Evolutionary conservation across 2,113 vertebrate genomes (phyloP).

Genomic region (Meles meles): DNA sequence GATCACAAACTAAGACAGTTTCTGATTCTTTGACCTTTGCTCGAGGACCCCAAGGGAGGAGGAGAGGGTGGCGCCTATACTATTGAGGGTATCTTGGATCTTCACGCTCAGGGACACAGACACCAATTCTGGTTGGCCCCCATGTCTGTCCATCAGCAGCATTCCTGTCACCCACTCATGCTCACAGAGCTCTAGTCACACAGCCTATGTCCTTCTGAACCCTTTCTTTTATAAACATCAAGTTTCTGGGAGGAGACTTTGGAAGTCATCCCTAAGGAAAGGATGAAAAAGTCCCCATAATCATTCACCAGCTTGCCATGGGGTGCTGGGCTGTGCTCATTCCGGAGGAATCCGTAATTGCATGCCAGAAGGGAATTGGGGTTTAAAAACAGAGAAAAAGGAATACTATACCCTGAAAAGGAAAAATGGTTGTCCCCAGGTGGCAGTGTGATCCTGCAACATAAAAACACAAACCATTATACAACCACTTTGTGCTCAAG

Average conservation of each 20-base stretch:
- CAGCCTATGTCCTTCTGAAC: neutral
- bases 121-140: neutral
- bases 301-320: neutral
- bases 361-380: neutral
- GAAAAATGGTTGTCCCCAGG: slow-evolving; percentile 79
- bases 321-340: neutral
- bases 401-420: slow-evolving; percentile 83
- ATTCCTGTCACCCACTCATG: neutral
- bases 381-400: slow-evolving; percentile 12
- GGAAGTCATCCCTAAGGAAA: neutral
- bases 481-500: neutral
- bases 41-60: neutral
- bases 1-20: neutral
- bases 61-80: neutral
- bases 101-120: neutral
- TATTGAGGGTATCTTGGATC: neutral
- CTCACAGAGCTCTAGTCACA: neutral
- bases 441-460: slow-evolving; percentile 78
- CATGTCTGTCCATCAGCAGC: neutral
- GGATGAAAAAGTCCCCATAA: neutral
- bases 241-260: neutral
- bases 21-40: neutral
- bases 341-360: neutral
- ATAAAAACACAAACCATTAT: slow-evolving; percentile 71
- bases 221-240: neutral